Percentiles rank a stretch among this genome's conserved stretches.
These are phyloP conservation scores for Galbula dea DNA, from an alignment of 2,113 vertebrate genomes.

Conservation along the genomic window DNA sequence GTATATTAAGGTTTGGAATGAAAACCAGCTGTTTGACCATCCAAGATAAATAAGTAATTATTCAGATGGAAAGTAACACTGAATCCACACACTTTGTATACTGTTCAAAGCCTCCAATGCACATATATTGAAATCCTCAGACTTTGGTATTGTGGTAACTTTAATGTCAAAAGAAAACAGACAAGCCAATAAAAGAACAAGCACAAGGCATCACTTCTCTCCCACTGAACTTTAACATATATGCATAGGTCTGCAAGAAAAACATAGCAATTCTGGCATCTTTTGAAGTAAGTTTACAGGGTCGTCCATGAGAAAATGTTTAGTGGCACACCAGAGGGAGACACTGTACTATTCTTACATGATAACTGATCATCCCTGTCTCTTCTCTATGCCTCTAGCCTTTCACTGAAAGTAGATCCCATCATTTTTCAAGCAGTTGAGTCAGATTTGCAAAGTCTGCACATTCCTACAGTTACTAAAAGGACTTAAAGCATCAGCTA, in stretches of 20 bases:
- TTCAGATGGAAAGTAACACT: not conserved
- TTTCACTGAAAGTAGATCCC: not conserved
- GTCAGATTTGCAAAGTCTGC: slow-evolving; percentile 18
- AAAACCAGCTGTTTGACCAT: not conserved
- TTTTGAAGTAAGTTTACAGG: not conserved
- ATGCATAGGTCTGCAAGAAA: not conserved
- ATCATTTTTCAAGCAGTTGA: not conserved
- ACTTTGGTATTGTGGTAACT: not conserved
- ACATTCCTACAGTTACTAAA: not conserved
- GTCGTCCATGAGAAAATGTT: not conserved
- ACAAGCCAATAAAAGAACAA: not conserved
- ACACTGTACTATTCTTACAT: not conserved
- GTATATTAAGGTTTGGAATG: not conserved
- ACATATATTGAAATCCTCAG: not conserved
- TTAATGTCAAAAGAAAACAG: not conserved
- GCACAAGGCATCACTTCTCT: not conserved
- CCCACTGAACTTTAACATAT: not conserved
- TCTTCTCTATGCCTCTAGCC: not conserved
- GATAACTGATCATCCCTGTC: not conserved
- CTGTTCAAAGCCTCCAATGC: not conserved
- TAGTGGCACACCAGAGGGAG: not conserved
- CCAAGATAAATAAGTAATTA: not conserved
- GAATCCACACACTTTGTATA: not conserved
- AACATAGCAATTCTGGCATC: not conserved
- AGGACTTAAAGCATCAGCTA: not conserved